Evolutionary conservation across 35 echinoderm and acorn worm genomes (phyloP).

Genomic region (Patiria miniata): DNA sequence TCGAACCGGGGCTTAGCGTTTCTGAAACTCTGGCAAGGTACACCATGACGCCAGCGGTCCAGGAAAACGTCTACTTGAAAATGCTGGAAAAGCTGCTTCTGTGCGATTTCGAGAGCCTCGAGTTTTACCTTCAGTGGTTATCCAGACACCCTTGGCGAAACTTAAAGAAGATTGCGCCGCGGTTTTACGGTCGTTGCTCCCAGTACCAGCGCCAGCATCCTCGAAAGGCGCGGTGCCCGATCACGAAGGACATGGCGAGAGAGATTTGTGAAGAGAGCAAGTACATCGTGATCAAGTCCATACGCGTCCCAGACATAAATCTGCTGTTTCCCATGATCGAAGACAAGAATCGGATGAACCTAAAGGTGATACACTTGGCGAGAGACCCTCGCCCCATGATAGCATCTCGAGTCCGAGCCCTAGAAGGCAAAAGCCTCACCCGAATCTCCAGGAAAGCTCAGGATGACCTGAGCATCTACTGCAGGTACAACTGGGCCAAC

Average conservation of each 20-base stretch:
- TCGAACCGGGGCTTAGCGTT: slow-evolving; percentile 56
- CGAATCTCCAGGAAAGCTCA: slow-evolving; percentile 23
- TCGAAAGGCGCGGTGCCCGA: background rate
- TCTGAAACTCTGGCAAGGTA: slow-evolving; percentile 10
- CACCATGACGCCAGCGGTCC: background rate
- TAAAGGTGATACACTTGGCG: slow-evolving; percentile 65
- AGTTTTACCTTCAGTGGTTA: slow-evolving; percentile 16
- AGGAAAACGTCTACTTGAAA: background rate
- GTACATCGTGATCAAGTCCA: slow-evolving; percentile 45
- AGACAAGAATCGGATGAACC: slow-evolving; percentile 25
- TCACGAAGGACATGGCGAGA: background rate
- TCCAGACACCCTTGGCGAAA: background rate
- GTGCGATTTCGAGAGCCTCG: slow-evolving; percentile 10
- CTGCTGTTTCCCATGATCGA: slow-evolving; percentile 59
- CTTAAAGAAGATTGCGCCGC: background rate
- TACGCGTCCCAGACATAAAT: slow-evolving; percentile 58
- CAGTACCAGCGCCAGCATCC: background rate
- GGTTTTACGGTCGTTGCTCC: background rate
- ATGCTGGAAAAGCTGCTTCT: slow-evolving; percentile 7
- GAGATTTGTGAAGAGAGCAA: slow-evolving; percentile 33
- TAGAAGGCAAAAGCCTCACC: background rate
- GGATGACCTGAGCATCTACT: slow-evolving; percentile 48
- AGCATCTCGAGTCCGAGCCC: slow-evolving; percentile 34
- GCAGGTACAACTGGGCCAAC: slow-evolving; percentile 46
- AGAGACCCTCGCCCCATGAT: slow-evolving; percentile 67